Evolutionary conservation across 2,113 vertebrate species (phyloP), one percentile per base, ranked within the genome.

Genomic region (Phycodurus eques): DNA sequence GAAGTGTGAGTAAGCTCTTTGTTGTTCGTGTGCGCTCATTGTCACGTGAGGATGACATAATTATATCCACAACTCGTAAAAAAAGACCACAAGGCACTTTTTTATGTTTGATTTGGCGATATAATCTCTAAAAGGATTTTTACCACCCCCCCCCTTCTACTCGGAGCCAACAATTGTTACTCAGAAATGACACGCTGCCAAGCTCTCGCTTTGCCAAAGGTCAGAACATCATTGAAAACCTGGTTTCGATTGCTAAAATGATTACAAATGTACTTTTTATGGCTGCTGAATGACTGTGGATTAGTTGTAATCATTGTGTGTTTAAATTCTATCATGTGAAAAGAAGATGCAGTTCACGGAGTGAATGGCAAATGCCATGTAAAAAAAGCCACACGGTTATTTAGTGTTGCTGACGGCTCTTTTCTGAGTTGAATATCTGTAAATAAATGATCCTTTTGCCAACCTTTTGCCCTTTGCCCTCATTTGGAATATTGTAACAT

Each of bases 231-330:
- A 33, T 35, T 10, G 60, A 17, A 62, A 39, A 53, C n/a, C 27
- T 63, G 46, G 33, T 42, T 70, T 83, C 66, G 67, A 46, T 60
- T 63, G 67, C 54, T 72, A 62, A 62, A 62, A 39, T 42, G 33
- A 62, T 39, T 62, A 42, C 35, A 59, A 59, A 42, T 63, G 35
- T n/a, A 20, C 35, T 63, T 39, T 63, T 42, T 1, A 62, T 20
- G 60, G 35, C 19, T n/a, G 57, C 67, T 65, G 68, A 57, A 57
- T 12, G 56, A n/a, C 22, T 57, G 56, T 27, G 56, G n/a, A 13
- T 57, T 54, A 2, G 20, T n/a, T n/a, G 19, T n/a, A 54, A 3
- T 54, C 20, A 20, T 54, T 8, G 20, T 9, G 19, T n/a, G 51
- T 3, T 54, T 17, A 54, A 39, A 39, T 39, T 39, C 35, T 3